A percentile compares a stretch with the other conserved stretches of the same genome.
These are phyloP conservation scores for Pimephales promelas DNA, from an alignment of 2,113 vertebrate species.

Conservation along the genomic window DNA sequence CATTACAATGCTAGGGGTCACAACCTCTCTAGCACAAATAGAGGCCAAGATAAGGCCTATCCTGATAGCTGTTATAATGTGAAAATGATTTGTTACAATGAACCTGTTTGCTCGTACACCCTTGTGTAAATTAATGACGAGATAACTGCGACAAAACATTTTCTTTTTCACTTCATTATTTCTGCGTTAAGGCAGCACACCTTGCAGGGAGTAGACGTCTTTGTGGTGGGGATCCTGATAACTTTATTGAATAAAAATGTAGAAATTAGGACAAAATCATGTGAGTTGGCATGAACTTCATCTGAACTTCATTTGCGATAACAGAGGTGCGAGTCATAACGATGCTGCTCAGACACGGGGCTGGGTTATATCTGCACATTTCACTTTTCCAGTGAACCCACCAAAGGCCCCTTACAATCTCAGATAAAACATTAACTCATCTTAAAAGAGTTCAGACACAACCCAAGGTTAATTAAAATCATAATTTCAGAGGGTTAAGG, in stretches of 20 bases:
- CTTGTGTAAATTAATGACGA: conserved; percentile 22
- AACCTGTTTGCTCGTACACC: neutral
- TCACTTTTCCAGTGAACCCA: neutral
- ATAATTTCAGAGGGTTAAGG: neutral
- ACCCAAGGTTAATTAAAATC: neutral
- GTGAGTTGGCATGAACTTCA: conserved; percentile 26
- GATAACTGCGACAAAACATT: conserved; percentile 47
- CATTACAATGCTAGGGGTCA: conserved; percentile 62
- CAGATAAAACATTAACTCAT: neutral
- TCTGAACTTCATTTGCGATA: conserved; percentile 35
- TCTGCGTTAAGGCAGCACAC: conserved; percentile 53
- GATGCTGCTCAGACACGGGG: neutral
- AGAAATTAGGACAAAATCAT: conserved; percentile 8
- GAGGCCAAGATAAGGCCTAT: conserved; percentile 63
- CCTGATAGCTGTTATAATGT: conserved; percentile 58
- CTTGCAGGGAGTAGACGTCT: neutral
- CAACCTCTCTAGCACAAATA: conserved; percentile 60
- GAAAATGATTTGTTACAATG: conserved; percentile 60
- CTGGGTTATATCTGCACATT: neutral
- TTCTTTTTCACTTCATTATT: conserved; percentile 63
- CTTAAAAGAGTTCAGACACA: neutral
- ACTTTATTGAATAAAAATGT: conserved; percentile 18
- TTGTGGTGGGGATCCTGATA: conserved; percentile 29
- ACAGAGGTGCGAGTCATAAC: neutral
- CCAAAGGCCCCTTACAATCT: neutral